phyloP scores from a whole-genome alignment of 2,113 vertebrate genomes.

The Dasyprocta punctata region DNA sequence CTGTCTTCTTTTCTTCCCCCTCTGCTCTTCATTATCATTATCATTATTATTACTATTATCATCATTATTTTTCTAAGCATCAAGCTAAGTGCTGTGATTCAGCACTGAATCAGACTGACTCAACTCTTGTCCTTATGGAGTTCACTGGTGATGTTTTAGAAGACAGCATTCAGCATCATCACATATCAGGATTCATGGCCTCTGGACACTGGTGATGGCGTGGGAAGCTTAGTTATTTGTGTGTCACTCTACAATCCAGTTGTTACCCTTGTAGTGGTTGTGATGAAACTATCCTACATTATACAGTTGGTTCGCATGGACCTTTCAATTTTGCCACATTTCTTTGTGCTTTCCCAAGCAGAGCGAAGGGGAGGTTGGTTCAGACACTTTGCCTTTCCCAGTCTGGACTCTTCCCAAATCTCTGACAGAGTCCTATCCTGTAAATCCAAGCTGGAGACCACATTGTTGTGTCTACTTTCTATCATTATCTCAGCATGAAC shows the following conservation, averaged over 20 bases:
- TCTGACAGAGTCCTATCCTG: rapidly evolving
- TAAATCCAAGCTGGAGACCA: background rate
- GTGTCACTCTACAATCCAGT: no score
- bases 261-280: no score
- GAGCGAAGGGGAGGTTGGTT: background rate
- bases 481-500: background rate
- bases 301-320: background rate
- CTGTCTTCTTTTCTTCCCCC: background rate
- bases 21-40: no score
- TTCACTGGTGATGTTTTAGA: background rate
- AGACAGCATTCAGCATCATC: background rate
- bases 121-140: background rate
- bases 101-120: background rate
- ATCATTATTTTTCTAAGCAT: background rate
- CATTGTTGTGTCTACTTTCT: background rate
- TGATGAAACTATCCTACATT: background rate
- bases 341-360: background rate
- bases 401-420: background rate
- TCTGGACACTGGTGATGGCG: background rate
- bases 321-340: background rate
- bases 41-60: background rate
- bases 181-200: background rate
- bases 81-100: background rate
- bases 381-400: background rate
- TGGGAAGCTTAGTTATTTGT: background rate